Percentiles rank a stretch among this genome's conserved stretches.
Conservation (phyloP, 2,113 vertebrate genomes). For the Ceyx melanurus region DNA sequence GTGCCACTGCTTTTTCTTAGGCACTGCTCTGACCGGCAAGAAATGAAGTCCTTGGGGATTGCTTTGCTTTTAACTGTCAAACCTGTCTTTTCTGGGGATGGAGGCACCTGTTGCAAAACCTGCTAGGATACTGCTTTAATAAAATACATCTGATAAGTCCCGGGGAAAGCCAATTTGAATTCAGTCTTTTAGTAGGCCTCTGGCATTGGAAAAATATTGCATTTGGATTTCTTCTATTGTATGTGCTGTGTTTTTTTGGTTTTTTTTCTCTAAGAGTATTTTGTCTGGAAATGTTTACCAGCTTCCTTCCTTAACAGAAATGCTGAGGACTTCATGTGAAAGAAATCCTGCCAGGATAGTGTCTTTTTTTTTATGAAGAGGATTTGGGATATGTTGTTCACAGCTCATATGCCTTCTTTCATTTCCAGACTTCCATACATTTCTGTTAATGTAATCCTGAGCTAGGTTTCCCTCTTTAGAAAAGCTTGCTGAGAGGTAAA, state of each 20-base stretch:
- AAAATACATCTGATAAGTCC: not conserved
- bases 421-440: conserved; percentile 27
- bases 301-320: conserved; percentile 1
- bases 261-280: not conserved
- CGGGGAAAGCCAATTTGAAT: not conserved
- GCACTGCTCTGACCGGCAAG: not conserved
- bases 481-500: conserved; percentile 1
- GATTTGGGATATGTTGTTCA: conserved; percentile 18
- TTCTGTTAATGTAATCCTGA: conserved; percentile 38
- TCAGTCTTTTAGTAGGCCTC: not conserved
- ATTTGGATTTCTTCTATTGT: not conserved
- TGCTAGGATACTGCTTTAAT: not conserved
- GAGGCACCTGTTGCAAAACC: conserved; percentile 3
- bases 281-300: conserved; percentile 9
- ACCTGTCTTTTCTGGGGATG: not conserved
- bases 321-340: not conserved
- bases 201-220: not conserved
- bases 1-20: not conserved
- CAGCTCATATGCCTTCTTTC: conserved; percentile 34
- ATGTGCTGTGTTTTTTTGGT: not conserved
- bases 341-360: not conserved
- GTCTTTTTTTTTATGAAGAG: not conserved
- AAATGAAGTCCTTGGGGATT: not conserved
- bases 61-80: not conserved
- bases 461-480: not conserved